Percentiles rank a stretch among this genome's conserved stretches.
Conservation (phyloP, 2,797 vertebrate species). For the Rhadinocentrus ornatus region DNA sequence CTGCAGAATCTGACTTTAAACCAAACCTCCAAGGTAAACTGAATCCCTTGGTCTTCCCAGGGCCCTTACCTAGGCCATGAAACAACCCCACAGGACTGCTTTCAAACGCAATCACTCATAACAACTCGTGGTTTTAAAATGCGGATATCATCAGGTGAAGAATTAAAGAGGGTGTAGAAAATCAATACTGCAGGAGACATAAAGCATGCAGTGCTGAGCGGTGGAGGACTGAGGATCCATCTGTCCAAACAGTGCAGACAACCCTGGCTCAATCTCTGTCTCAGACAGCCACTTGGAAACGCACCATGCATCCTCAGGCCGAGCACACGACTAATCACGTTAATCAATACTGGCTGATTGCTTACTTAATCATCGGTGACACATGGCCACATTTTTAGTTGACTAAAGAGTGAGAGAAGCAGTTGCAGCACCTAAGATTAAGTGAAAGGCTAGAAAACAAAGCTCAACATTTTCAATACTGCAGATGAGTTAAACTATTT, state of each 20-base stretch:
- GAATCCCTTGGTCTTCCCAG: constrained; percentile 23
- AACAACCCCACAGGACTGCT: constrained; percentile 47
- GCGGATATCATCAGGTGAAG: constrained; percentile 69
- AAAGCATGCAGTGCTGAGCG: constrained; percentile 76
- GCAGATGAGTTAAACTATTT: constrained; percentile 60
- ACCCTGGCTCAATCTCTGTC: constrained; percentile 70
- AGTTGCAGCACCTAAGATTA: constrained; percentile 54
- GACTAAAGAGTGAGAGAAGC: constrained; percentile 58
- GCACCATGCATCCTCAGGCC: constrained; percentile 62
- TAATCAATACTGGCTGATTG: constrained; percentile 84
- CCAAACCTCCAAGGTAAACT: constrained; percentile 38
- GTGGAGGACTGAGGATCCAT: constrained; percentile 70
- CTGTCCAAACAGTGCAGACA: constrained; percentile 68
- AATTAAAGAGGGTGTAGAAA: constrained; percentile 76
- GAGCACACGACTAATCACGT: constrained; percentile 78
- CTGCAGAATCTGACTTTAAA: constrained; percentile 40
- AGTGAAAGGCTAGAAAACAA: constrained; percentile 47
- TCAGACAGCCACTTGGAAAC: constrained; percentile 63
- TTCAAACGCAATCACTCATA: constrained; percentile 66
- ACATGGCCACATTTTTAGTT: constrained; percentile 70
- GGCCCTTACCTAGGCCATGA: constrained; percentile 36
- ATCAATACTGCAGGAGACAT: constrained; percentile 83
- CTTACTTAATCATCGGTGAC: constrained; percentile 80
- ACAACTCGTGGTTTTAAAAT: constrained; percentile 69
- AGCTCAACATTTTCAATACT: constrained; percentile 55